A percentile compares a stretch with the other conserved stretches of the same genome.
phyloP scores from a whole-genome alignment of 2,888 invertebrate species.

The Oegoconia quadripuncta region DNA sequence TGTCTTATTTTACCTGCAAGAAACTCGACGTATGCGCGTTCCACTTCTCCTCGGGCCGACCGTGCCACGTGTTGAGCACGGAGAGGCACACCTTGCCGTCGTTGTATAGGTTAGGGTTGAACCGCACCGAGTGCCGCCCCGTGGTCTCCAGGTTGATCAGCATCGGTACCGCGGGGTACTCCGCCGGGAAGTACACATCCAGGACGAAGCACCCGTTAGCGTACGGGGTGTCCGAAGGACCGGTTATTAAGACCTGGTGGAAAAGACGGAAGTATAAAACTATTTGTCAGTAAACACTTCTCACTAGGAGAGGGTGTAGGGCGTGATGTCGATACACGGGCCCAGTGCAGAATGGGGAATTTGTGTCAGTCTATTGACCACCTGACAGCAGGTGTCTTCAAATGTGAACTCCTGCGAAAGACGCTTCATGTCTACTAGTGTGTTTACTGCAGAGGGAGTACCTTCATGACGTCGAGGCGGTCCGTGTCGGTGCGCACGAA shows the following conservation, averaged over 20 bases:
- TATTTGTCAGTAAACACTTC: no score
- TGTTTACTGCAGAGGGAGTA: no score
- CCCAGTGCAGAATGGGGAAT: no score
- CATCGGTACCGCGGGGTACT: constrained; percentile 91
- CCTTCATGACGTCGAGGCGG: no score
- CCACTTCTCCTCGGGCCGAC: constrained; percentile 98
- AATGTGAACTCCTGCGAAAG: no score
- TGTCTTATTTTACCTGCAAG: constrained; percentile 87
- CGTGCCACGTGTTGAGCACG: constrained; percentile 97
- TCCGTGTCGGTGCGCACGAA: no score
- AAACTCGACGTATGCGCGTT: constrained; percentile 97
- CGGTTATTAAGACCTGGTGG: constrained; percentile 90
- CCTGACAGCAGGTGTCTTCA: no score
- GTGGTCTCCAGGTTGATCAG: constrained; percentile 94
- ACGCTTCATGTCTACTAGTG: no score
- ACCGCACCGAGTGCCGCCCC: constrained; percentile 92
- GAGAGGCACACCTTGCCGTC: constrained; percentile 96
- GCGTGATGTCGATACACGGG: no score
- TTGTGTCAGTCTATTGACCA: no score
- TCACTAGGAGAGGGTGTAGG: no score
- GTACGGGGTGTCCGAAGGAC: constrained; percentile 94
- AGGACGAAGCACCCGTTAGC: constrained; percentile 95
- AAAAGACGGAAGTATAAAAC: background rate
- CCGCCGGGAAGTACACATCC: constrained; percentile 93
- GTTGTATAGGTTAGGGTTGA: constrained; percentile 96